These are phyloP conservation scores for Rhingia campestris DNA, from an alignment of 2,888 invertebrate species.

Conservation along the genomic window DNA sequence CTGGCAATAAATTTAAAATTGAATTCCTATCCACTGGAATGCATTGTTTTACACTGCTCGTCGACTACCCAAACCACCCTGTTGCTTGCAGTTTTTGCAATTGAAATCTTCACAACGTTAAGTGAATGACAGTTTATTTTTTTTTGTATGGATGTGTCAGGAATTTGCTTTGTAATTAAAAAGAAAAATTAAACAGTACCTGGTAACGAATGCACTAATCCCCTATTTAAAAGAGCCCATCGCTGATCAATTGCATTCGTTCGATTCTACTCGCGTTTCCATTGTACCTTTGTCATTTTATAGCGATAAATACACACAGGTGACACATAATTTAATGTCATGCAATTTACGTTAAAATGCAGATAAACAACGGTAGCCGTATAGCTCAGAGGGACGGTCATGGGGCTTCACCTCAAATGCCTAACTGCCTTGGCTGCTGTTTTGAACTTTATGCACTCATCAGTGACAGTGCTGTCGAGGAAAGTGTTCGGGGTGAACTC, in stretches of 20 bases:
- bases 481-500: conserved; percentile 1
- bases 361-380: conserved; percentile 71
- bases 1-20: conserved; percentile 67
- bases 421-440: conserved; percentile 68
- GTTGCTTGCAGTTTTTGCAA: conserved; percentile 49
- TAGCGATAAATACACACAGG: conserved; percentile 69
- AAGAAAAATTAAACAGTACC: background rate
- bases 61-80: background rate
- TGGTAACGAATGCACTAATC: conserved; percentile 54
- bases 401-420: conserved; percentile 71
- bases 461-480: background rate
- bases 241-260: conserved; percentile 62
- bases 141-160: conserved; percentile 33
- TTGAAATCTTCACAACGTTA: conserved; percentile 52
- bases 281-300: conserved; percentile 30
- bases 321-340: conserved; percentile 76
- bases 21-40: conserved; percentile 59
- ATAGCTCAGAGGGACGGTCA: conserved; percentile 60
- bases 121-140: conserved; percentile 8
- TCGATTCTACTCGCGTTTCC: conserved; percentile 26
- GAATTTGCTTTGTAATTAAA: conserved; percentile 64
- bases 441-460: conserved; percentile 64
- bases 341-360: conserved; percentile 76
- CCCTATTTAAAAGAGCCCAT: conserved; percentile 49
- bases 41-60: conserved; percentile 28